Conservation (phyloP, 2,888 invertebrate species). For the Heliconius hortense region DNA sequence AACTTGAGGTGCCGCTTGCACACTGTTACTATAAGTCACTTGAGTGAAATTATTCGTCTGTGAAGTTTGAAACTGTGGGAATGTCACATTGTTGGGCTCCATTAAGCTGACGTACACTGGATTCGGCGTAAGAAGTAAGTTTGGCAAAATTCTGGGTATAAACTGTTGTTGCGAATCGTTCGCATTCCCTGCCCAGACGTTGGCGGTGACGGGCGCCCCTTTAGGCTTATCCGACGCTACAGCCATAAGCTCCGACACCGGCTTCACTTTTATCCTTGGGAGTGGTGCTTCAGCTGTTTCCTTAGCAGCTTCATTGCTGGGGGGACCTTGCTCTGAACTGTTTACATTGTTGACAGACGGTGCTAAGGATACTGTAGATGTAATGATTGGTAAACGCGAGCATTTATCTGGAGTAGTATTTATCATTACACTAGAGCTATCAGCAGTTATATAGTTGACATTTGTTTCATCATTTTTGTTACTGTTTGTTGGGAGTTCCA, state of each 20-base stretch:
- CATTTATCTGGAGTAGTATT: too few relatives aligned
- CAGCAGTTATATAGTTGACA: neutral
- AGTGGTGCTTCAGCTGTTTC: conserved; percentile 11
- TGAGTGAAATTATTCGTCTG: conserved; percentile 2
- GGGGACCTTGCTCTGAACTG: conserved; percentile 12
- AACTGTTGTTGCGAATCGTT: conserved; percentile 11
- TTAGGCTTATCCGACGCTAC: conserved; percentile 38
- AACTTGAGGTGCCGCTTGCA: neutral
- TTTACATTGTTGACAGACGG: conserved; percentile 8
- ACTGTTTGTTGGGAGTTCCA: neutral
- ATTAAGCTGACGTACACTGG: conserved; percentile 8
- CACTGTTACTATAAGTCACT: neutral
- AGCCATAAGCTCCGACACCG: conserved; percentile 67
- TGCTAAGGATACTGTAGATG: conserved; percentile 62
- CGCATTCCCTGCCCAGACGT: conserved; percentile 25
- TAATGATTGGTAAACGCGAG: conserved; percentile 61
- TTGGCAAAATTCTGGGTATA: neutral
- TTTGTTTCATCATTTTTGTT: neutral
- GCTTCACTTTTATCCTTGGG: conserved; percentile 72
- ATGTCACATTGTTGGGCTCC: neutral
- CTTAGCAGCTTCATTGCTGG: neutral
- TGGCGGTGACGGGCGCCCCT: neutral
- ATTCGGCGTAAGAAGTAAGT: neutral
- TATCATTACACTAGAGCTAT: too few relatives aligned
- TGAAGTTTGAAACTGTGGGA: neutral